Evolutionary conservation across 2,797 vertebrate species (phyloP).

Genomic region (Selene dorsalis): DNA sequence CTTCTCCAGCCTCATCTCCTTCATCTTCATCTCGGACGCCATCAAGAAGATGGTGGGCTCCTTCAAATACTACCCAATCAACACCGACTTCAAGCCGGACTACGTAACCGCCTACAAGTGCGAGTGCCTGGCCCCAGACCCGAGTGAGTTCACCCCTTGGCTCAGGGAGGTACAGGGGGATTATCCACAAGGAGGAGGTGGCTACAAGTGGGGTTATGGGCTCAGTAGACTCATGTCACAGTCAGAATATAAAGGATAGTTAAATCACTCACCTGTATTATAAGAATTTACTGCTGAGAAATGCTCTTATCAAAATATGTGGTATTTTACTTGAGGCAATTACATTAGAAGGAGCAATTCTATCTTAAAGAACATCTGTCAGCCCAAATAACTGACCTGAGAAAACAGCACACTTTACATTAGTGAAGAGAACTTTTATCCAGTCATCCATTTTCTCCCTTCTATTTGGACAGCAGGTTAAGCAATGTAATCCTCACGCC

Average conservation of each 20-base stretch:
- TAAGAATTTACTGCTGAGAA: too few species aligned
- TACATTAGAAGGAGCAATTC: background rate
- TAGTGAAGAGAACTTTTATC: background rate
- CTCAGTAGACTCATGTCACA: background rate
- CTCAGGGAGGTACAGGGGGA: conserved; percentile 34
- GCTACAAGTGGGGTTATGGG: background rate
- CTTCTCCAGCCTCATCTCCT: conserved; percentile 99
- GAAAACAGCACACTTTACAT: background rate
- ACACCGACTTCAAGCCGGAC: conserved; percentile 92
- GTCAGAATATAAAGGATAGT: conserved; percentile 13
- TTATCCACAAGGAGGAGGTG: background rate
- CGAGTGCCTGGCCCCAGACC: conserved; percentile 93
- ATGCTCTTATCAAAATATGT: background rate
- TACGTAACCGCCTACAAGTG: conserved; percentile 95
- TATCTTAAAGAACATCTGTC: background rate
- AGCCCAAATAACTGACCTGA: background rate
- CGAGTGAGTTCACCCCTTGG: conserved; percentile 86
- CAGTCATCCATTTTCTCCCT: background rate
- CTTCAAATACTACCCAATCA: conserved; percentile 97
- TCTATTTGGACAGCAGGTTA: background rate
- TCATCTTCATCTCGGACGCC: conserved; percentile 99
- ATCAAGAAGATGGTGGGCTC: conserved; percentile 97
- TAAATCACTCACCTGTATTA: background rate
- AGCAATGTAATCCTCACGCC: background rate
- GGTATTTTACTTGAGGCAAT: background rate